These are phyloP conservation scores for Lasioglossum malachurum DNA, from an alignment of 2,888 invertebrate genomes.

Conservation along the genomic window DNA sequence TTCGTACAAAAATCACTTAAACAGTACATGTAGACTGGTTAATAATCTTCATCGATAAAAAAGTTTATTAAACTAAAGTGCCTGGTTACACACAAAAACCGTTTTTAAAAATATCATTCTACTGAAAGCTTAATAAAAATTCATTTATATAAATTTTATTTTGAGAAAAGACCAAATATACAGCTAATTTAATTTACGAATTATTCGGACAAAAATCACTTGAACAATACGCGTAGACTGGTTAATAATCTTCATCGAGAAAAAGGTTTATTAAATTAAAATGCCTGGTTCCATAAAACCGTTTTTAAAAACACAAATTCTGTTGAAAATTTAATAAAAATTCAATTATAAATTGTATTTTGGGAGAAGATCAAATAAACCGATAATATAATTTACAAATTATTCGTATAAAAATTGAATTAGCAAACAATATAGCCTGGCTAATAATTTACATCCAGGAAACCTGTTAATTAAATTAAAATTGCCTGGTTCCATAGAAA, in stretches of 20 bases:
- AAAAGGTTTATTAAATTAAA: not conserved
- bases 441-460: too few relatives aligned
- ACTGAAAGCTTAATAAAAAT: not conserved
- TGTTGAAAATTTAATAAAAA: too few relatives aligned
- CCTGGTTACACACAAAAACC: not conserved
- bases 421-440: too few relatives aligned
- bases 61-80: not conserved
- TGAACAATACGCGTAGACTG: not conserved
- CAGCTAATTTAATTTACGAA: too few relatives aligned
- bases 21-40: not conserved
- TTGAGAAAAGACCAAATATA: not conserved
- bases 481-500: too few relatives aligned
- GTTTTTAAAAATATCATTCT: not conserved
- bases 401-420: too few relatives aligned
- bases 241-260: not conserved
- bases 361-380: too few relatives aligned
- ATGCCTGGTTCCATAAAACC: not conserved
- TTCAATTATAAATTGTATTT: too few relatives aligned
- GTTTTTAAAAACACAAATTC: too few relatives aligned
- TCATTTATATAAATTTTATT: not conserved
- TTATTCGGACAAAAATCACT: not conserved
- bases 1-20: not conserved
- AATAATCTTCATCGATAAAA: not conserved
- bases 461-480: too few relatives aligned
- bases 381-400: too few relatives aligned